These are phyloP conservation scores for Lates japonicus DNA, from an alignment of 2,797 vertebrate genomes.

Conservation along the genomic window DNA sequence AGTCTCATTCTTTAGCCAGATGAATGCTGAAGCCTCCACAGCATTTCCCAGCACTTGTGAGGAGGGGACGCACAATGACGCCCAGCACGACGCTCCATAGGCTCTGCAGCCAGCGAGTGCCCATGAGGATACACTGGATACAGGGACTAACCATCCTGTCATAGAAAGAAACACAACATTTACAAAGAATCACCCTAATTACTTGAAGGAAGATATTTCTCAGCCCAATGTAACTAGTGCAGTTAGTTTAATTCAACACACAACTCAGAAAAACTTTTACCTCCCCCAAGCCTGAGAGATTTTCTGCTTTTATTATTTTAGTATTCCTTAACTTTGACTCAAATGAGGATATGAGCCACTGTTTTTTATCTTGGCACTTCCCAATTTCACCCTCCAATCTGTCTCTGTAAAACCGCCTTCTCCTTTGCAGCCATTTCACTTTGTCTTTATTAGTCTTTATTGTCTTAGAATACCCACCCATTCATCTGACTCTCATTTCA, in stretches of 20 bases:
- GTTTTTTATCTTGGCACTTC: not conserved
- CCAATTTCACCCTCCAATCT: not conserved
- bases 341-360: not conserved
- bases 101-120: slow-evolving; percentile 80
- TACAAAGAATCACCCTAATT: not conserved
- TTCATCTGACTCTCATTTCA: slow-evolving; percentile 1
- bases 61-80: slow-evolving; percentile 74
- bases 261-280: not conserved
- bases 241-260: not conserved
- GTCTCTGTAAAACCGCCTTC: not conserved
- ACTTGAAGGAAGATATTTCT: not conserved
- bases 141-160: slow-evolving; percentile 85
- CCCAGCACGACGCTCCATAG: slow-evolving; percentile 82
- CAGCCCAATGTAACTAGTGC: not conserved
- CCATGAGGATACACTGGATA: slow-evolving; percentile 73
- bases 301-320: not conserved
- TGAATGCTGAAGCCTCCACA: slow-evolving; percentile 80
- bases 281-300: not conserved
- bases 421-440: not conserved
- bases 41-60: slow-evolving; percentile 80
- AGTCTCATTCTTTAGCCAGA: slow-evolving; percentile 79
- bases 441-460: too few relatives aligned
- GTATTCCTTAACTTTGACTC: not conserved
- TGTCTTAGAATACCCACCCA: not conserved
- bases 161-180: slow-evolving; percentile 23